Percentiles rank a stretch among this genome's conserved stretches.
Conservation (phyloP, 2,888 invertebrate genomes). For the Pheosia tremula region DNA sequence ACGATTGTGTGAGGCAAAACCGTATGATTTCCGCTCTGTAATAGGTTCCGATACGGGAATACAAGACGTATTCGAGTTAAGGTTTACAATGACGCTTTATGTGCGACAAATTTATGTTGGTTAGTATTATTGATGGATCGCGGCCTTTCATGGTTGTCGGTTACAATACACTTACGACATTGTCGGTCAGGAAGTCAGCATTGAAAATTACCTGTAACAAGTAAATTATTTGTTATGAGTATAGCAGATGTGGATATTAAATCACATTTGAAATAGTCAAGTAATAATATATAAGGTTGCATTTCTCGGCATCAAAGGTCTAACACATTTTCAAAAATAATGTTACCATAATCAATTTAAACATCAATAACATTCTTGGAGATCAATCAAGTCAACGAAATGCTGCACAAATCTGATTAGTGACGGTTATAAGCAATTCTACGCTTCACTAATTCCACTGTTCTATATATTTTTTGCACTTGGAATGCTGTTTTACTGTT, state of each 20-base stretch:
- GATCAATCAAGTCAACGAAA: neutral
- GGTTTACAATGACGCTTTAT: slow-evolving; percentile 50
- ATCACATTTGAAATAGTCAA: neutral
- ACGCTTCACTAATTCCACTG: neutral
- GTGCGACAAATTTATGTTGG: slow-evolving; percentile 70
- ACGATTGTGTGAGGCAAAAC: slow-evolving; percentile 72
- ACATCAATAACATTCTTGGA: neutral
- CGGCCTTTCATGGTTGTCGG: slow-evolving; percentile 43
- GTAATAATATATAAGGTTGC: neutral
- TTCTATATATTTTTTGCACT: neutral
- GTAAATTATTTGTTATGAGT: slow-evolving; percentile 46
- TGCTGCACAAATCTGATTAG: neutral
- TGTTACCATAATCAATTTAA: too few relatives aligned
- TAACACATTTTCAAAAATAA: too few relatives aligned
- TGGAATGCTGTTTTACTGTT: too few relatives aligned
- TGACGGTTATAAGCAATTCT: neutral
- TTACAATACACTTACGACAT: slow-evolving; percentile 52
- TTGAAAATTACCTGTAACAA: slow-evolving; percentile 72
- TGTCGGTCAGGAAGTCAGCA: slow-evolving; percentile 54
- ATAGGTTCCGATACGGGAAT: slow-evolving; percentile 64
- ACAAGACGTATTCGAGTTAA: slow-evolving; percentile 57
- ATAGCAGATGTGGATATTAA: slow-evolving; percentile 15
- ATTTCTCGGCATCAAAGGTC: too few relatives aligned
- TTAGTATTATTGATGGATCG: slow-evolving; percentile 40
- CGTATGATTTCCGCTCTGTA: slow-evolving; percentile 72